These are phyloP conservation scores for Hecatera dysodea DNA, from an alignment of 2,888 invertebrate genomes.

Conservation along the genomic window DNA sequence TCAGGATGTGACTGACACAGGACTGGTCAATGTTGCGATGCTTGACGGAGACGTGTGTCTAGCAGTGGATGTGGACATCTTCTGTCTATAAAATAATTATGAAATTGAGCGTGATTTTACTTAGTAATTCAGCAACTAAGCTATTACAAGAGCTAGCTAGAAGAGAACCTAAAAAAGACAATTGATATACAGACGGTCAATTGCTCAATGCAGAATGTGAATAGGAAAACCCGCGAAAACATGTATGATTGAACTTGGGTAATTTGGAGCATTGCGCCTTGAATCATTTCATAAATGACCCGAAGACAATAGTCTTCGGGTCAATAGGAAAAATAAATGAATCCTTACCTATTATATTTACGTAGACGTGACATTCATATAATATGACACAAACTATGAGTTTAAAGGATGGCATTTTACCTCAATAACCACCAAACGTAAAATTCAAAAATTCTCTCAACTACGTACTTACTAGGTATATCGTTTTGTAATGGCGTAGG, in stretches of 20 bases:
- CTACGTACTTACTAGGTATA: neutral
- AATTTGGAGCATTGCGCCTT: constrained; percentile 19
- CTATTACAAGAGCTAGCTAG: neutral
- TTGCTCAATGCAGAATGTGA: neutral
- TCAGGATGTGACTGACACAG: no score
- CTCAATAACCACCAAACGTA: constrained; percentile 3
- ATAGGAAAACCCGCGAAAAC: constrained; percentile 9
- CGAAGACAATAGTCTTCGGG: no score
- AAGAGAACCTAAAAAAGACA: neutral
- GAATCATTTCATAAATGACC: constrained; percentile 4
- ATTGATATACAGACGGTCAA: neutral
- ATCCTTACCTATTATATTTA: constrained; percentile 6
- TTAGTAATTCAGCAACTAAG: neutral
- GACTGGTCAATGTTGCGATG: no score
- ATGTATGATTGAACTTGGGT: neutral
- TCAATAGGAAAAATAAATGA: constrained; percentile 28
- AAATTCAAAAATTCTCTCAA: constrained; percentile 8
- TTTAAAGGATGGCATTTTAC: constrained; percentile 15
- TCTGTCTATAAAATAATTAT: no score
- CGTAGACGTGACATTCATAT: constrained; percentile 41
- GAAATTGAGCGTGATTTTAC: neutral
- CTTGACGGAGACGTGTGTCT: no score
- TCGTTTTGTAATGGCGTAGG: constrained; percentile 12
- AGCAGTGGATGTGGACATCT: no score
- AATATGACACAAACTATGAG: neutral